A percentile compares a stretch with the other conserved stretches of the same genome.
These are phyloP conservation scores for Ranitomeya variabilis DNA, from an alignment of 2,113 vertebrate species.

Conservation along the genomic window DNA sequence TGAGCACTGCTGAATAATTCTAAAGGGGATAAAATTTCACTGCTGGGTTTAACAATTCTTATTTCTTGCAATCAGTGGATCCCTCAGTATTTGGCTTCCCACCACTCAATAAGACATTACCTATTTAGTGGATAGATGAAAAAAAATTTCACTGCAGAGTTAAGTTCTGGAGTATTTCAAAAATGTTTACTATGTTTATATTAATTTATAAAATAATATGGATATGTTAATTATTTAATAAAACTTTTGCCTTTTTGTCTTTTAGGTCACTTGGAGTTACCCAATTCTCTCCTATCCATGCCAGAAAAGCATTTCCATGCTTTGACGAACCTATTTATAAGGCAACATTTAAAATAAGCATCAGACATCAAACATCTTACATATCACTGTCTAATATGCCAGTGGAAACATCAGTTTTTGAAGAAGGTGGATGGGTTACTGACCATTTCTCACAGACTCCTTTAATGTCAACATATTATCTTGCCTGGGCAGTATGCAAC, in stretches of 20 bases:
- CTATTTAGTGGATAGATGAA: too few relatives aligned
- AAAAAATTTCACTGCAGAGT: too few relatives aligned
- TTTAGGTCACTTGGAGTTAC: slow-evolving; percentile 91
- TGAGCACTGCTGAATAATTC: too few relatives aligned
- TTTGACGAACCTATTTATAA: slow-evolving; percentile 98
- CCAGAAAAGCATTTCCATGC: slow-evolving; percentile 97
- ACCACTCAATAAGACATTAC: too few relatives aligned
- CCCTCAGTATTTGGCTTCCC: too few relatives aligned
- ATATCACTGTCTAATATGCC: slow-evolving; percentile 97
- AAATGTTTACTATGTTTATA: too few relatives aligned
- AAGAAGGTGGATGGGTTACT: slow-evolving; percentile 90
- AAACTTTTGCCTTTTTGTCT: slow-evolving; percentile 37
- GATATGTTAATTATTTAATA: neutral
- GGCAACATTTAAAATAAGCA: slow-evolving; percentile 92
- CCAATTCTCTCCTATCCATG: slow-evolving; percentile 95
- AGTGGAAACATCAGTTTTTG: slow-evolving; percentile 80
- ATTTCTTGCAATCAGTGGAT: too few relatives aligned
- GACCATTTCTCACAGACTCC: slow-evolving; percentile 91
- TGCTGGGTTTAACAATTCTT: too few relatives aligned
- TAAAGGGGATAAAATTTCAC: too few relatives aligned
- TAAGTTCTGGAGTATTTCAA: too few relatives aligned
- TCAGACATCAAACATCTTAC: slow-evolving; percentile 89
- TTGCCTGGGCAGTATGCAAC: slow-evolving; percentile 98
- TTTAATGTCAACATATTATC: slow-evolving; percentile 96
- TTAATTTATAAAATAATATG: too few relatives aligned